Evolutionary conservation across 2,888 invertebrate genomes (phyloP).

Genomic region (Chaetoderma sp.): DNA sequence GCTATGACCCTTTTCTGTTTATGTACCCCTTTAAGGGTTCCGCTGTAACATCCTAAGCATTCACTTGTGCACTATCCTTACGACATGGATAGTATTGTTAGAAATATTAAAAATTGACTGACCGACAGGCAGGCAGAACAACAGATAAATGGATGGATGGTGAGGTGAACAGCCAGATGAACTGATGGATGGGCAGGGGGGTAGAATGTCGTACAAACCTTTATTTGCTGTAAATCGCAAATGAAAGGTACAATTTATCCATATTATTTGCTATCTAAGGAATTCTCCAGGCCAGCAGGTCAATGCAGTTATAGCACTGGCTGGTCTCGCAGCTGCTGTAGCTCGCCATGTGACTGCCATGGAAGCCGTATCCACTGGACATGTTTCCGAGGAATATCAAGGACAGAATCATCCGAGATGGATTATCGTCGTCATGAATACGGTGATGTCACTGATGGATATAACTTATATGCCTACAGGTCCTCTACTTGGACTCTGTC

Average conservation of each 20-base stretch:
- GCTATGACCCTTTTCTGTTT: too few relatives aligned
- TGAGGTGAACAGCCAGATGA: too few relatives aligned
- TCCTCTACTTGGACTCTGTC: slow-evolving; percentile 55
- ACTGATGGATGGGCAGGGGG: too few relatives aligned
- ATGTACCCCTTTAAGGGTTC: too few relatives aligned
- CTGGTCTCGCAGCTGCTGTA: slow-evolving; percentile 48
- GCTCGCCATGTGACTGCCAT: slow-evolving; percentile 44
- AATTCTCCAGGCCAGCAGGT: slow-evolving; percentile 58
- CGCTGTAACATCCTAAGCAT: too few relatives aligned
- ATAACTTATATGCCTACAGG: slow-evolving; percentile 50
- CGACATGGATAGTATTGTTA: too few relatives aligned
- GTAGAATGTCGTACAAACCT: too few relatives aligned
- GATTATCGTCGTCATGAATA: slow-evolving; percentile 54
- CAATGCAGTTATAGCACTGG: slow-evolving; percentile 58
- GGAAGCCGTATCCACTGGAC: slow-evolving; percentile 37
- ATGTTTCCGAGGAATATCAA: slow-evolving; percentile 44
- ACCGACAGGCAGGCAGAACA: too few relatives aligned
- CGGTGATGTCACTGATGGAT: slow-evolving; percentile 56
- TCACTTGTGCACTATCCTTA: too few relatives aligned
- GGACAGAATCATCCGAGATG: slow-evolving; percentile 58
- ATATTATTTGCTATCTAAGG: slow-evolving; percentile 32
- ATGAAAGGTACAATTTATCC: background rate
- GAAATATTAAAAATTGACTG: too few relatives aligned
- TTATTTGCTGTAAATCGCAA: too few relatives aligned
- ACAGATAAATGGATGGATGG: too few relatives aligned